Evolutionary conservation across 1,140 invertebrate species (phyloP).

Genomic region (Drosophila grimshawi): DNA sequence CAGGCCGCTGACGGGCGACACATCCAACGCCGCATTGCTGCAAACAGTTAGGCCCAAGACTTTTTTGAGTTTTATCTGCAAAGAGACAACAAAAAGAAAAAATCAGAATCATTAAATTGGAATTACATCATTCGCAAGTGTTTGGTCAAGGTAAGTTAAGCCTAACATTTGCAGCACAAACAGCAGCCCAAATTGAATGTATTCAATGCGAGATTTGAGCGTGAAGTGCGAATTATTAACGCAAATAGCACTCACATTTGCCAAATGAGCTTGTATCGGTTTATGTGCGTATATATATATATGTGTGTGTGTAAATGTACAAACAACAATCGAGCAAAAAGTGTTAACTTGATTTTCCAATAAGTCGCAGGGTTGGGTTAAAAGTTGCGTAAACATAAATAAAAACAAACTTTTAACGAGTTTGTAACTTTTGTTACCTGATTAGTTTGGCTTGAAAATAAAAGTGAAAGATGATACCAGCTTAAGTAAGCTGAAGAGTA

Average conservation of each 20-base stretch:
- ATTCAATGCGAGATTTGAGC: constrained; percentile 12
- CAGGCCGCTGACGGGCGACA: constrained; percentile 92
- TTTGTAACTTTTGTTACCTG: background rate
- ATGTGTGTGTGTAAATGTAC: background rate
- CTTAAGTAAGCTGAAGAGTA: background rate
- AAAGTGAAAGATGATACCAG: background rate
- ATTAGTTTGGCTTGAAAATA: background rate
- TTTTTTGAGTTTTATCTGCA: constrained; percentile 95
- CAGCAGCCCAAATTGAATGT: constrained; percentile 5
- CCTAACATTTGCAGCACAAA: constrained; percentile 34
- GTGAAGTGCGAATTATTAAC: constrained; percentile 63
- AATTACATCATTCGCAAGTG: constrained; percentile 58
- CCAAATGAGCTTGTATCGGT: background rate
- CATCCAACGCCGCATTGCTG: constrained; percentile 95
- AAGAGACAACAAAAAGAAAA: constrained; percentile 30
- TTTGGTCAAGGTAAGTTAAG: constrained; percentile 47
- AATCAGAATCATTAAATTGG: constrained; percentile 37
- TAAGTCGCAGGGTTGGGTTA: background rate
- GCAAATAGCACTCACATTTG: constrained; percentile 73
- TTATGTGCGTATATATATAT: background rate
- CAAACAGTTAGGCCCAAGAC: constrained; percentile 96
- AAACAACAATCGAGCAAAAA: constrained; percentile 9
- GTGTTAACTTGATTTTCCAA: constrained; percentile 60
- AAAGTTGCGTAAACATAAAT: constrained; percentile 1
- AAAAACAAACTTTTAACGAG: background rate